A percentile compares a stretch with the other conserved stretches of the same genome.
Conservation (phyloP, 2,888 invertebrate genomes). For the Cantharis lateralis region DNA sequence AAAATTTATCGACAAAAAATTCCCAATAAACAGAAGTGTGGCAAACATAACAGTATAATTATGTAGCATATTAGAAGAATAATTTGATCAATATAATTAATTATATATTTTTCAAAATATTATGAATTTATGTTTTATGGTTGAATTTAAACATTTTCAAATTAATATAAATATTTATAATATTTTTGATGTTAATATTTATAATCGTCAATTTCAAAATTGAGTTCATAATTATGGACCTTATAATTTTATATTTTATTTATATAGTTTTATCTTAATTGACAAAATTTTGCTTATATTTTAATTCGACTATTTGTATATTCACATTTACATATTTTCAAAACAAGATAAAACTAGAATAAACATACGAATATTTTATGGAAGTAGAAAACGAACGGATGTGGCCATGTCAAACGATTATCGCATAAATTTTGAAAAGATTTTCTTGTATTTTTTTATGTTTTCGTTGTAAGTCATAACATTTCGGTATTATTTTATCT, state of each 20-base stretch:
- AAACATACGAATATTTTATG: background rate
- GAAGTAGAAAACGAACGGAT: background rate
- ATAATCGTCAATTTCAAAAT: background rate
- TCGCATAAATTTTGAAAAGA: background rate
- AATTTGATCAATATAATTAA: background rate
- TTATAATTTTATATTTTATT: background rate
- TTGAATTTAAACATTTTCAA: background rate
- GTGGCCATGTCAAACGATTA: background rate
- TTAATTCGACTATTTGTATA: background rate
- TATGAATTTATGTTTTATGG: background rate
- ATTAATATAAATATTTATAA: background rate
- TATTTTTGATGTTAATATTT: background rate
- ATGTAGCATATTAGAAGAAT: background rate
- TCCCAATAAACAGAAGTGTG: too few species aligned
- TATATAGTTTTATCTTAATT: background rate
- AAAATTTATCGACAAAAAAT: too few species aligned
- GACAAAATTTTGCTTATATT: background rate
- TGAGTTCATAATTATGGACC: background rate
- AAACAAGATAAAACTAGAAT: background rate
- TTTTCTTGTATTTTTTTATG: background rate
- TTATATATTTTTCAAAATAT: background rate
- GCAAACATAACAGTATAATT: too few species aligned
- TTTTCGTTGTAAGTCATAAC: background rate
- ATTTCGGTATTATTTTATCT: background rate
- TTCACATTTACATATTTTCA: background rate